Conservation (phyloP, 1,140 invertebrate species). For the Eueides isabella region DNA sequence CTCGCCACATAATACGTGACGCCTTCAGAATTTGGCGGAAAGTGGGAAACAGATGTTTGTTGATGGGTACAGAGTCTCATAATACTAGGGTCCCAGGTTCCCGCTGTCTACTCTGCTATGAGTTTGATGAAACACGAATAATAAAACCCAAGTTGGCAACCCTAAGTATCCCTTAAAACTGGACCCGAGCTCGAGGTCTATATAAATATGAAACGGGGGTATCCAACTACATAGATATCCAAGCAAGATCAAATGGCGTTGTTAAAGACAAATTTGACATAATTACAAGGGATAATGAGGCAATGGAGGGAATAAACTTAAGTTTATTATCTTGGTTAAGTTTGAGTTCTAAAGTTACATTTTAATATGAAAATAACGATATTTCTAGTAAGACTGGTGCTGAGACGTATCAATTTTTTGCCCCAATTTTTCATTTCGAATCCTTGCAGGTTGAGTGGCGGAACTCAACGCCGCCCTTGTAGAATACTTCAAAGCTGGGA, state of each 20-base stretch:
- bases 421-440: no score
- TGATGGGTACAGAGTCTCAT: no score
- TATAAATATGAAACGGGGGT: conserved; percentile 14
- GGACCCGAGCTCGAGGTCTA: conserved; percentile 8
- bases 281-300: conserved; percentile 25
- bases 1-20: no score
- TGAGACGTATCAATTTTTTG: neutral
- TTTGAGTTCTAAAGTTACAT: neutral
- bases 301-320: conserved; percentile 16
- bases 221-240: conserved; percentile 18
- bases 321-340: conserved; percentile 15
- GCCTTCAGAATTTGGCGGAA: no score
- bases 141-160: neutral
- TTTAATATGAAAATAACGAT: no score
- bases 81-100: no score
- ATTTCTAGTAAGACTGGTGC: neutral
- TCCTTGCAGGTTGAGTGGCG: no score
- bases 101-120: no score
- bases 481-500: no score
- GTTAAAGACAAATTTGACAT: conserved; percentile 22
- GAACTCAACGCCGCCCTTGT: no score
- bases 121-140: no score
- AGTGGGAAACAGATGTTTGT: no score
- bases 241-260: conserved; percentile 15
- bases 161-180: conserved; percentile 8